Evolutionary conservation across 2,888 invertebrate genomes (phyloP), one percentile per base, ranked within the genome.

Genomic region (Arrhopalites spinosus): DNA sequence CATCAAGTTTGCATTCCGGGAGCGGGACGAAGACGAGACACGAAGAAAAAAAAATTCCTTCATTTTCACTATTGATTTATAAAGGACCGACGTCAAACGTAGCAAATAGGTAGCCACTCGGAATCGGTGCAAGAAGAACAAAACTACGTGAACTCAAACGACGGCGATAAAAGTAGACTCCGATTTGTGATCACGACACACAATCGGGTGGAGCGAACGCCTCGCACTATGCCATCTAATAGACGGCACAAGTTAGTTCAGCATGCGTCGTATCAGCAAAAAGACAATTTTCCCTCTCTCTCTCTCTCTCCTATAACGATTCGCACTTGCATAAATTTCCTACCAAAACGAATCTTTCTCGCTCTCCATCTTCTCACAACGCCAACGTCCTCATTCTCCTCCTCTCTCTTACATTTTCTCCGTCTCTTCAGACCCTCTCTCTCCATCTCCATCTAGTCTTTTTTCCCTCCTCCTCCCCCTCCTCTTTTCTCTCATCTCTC

Each of bases 11-110:
- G 79, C 79, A 79, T 79, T 79, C 78, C 76, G 72, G 68, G 75
- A 74, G 68, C 64, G 73, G 76, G 74, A 75, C 73, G 74, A 71
- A 72, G 69, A 73, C 67, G 73, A 59, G 68, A 78, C 25, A 56
- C 27, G 30, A 56, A 27, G 27, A 66, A 68, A 30, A 79, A 79
- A 23, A 81, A 81, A 81, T 81, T 81, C 80, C 81, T 81, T 81
- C 81, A 80, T 81, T 81, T 80, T 81, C 80, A 80, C 81, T 81
- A 81, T 81, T 81, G 81, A 81, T 81, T 81, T 81, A 81, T 81
- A 81, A 80, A 81, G 79, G 81, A 79, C 78, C 78, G 79, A 81
- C 81, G 81, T 80, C 81, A 81, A n/a, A 80, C 79, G 80, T 79
- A 80, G 81, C 81, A 81, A 81, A 81, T 81, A 81, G 81, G 80